Conservation (phyloP, 2,888 invertebrate species). For the Parnassius smintheus region DNA sequence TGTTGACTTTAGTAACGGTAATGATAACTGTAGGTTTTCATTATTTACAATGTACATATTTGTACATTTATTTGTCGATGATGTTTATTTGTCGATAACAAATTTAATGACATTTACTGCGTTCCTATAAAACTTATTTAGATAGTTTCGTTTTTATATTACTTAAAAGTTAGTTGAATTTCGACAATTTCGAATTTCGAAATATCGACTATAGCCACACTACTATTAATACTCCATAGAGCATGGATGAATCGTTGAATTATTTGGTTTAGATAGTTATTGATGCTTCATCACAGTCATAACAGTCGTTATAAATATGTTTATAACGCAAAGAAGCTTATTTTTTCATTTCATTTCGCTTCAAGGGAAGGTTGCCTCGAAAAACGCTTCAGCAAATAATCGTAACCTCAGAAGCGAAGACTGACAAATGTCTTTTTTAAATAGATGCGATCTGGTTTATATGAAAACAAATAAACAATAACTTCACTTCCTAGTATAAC, state of each 20-base stretch:
- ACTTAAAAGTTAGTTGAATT: no score
- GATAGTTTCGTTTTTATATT: no score
- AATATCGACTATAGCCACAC: no score
- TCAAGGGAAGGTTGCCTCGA: constrained; percentile 60
- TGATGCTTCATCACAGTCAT: constrained; percentile 1
- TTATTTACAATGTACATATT: no score
- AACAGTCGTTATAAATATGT: constrained; percentile 1
- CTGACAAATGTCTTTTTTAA: constrained; percentile 36
- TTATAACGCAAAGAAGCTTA: constrained; percentile 31
- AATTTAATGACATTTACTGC: no score
- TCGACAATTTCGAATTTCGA: no score
- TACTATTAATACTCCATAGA: no score
- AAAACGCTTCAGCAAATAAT: constrained; percentile 36
- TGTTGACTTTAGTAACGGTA: no score
- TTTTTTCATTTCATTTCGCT: constrained; percentile 38
- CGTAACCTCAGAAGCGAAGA: constrained; percentile 39
- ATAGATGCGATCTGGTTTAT: constrained; percentile 2
- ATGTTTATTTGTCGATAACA: no score
- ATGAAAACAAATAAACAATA: not conserved
- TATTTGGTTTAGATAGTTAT: not conserved
- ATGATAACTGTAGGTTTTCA: no score
- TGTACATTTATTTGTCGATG: no score
- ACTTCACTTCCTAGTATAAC: not conserved
- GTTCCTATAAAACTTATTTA: no score
- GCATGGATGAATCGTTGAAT: not conserved